Percentiles rank a stretch among this genome's conserved stretches.
Evolutionary conservation across 2,888 invertebrate genomes (phyloP).

Genomic region (Cremastinae sp.): DNA sequence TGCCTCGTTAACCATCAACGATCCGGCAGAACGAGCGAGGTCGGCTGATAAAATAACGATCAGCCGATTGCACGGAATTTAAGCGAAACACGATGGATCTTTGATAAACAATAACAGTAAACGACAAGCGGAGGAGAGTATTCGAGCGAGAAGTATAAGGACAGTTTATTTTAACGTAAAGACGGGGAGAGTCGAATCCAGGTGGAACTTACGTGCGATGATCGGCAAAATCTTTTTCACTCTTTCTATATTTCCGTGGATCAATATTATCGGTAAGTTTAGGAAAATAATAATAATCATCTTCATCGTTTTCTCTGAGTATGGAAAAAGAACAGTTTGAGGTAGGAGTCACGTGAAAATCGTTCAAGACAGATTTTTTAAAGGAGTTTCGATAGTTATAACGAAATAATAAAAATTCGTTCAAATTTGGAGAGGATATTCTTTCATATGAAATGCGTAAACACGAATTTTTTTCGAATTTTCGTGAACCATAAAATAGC

Average conservation of each 20-base stretch:
- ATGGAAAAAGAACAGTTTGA: no score
- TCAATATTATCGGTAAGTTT: slow-evolving; percentile 72
- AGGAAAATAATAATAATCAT: neutral
- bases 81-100: slow-evolving; percentile 45
- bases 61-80: slow-evolving; percentile 1
- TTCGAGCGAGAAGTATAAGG: neutral
- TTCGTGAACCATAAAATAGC: no score
- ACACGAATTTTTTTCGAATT: no score
- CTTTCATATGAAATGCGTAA: no score
- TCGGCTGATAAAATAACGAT: slow-evolving; percentile 30
- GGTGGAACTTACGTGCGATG: slow-evolving; percentile 72
- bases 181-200: slow-evolving; percentile 29
- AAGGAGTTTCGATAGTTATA: no score
- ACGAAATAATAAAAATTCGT: no score
- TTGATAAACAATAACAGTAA: slow-evolving; percentile 33
- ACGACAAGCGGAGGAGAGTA: neutral
- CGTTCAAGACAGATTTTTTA: no score
- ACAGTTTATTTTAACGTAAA: no score
- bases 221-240: slow-evolving; percentile 74
- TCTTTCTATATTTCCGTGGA: slow-evolving; percentile 76
- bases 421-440: no score
- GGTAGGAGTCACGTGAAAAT: no score
- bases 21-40: neutral
- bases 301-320: no score
- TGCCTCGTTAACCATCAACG: neutral